phyloP scores from a whole-genome alignment of 2,797 vertebrate genomes.

The Lutra lutra region DNA sequence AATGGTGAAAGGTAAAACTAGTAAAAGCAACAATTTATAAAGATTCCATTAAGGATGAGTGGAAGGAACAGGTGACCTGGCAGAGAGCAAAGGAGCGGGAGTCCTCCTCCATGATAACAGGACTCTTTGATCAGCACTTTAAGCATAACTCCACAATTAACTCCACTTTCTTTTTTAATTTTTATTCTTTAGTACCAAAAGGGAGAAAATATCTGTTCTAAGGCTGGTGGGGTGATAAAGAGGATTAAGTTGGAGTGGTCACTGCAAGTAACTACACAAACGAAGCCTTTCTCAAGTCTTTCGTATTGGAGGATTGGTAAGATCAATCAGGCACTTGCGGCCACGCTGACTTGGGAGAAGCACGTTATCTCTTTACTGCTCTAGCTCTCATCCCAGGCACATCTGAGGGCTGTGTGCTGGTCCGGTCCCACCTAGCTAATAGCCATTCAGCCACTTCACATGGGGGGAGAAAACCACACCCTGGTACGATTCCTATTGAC shows the following conservation, averaged over 20 bases:
- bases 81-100: not conserved
- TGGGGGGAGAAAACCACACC: not conserved
- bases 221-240: not conserved
- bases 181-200: constrained; percentile 8
- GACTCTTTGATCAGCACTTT: not conserved
- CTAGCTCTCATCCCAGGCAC: not conserved
- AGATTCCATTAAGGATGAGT: not conserved
- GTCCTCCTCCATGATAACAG: not conserved
- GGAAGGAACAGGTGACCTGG: not conserved
- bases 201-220: not conserved
- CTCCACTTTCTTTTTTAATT: not conserved
- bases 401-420: not conserved
- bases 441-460: not conserved
- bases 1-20: not conserved
- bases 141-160: constrained; percentile 39
- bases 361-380: not conserved
- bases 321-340: rapidly evolving
- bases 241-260: not conserved
- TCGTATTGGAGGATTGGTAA: not conserved
- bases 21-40: not conserved
- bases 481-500: not conserved
- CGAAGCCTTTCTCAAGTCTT: not conserved
- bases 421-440: not conserved
- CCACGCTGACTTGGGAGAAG: not conserved
- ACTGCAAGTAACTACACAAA: not conserved